These are phyloP conservation scores for Trichogramma pretiosum DNA, from an alignment of 1,140 invertebrate genomes.

Conservation along the genomic window DNA sequence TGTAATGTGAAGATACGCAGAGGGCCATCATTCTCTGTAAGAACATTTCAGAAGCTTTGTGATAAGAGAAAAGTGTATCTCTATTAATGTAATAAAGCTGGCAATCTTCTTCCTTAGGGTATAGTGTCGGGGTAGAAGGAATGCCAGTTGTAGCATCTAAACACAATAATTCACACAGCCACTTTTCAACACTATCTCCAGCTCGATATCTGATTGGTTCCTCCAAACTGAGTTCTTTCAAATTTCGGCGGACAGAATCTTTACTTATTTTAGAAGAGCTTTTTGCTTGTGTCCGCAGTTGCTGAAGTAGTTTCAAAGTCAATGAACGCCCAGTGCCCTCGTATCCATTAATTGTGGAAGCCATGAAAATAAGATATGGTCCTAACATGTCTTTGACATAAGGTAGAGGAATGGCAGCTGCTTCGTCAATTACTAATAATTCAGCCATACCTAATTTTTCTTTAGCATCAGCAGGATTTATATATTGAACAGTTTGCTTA, in stretches of 20 bases:
- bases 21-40: conserved; percentile 85
- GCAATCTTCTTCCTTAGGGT: conserved; percentile 80
- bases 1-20: conserved; percentile 97
- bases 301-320: conserved; percentile 89
- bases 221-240: conserved; percentile 63
- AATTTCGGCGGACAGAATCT: conserved; percentile 38
- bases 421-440: conserved; percentile 95
- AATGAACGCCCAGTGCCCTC: conserved; percentile 96
- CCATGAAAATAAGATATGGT: conserved; percentile 89
- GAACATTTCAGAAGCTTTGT: conserved; percentile 91
- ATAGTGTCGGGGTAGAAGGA: conserved; percentile 57
- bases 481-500: conserved; percentile 95
- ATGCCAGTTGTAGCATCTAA: conserved; percentile 69
- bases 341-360: conserved; percentile 96
- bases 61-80: conserved; percentile 95
- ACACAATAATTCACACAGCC: conserved; percentile 89
- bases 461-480: conserved; percentile 80
- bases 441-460: conserved; percentile 86
- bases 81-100: conserved; percentile 87
- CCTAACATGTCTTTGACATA: conserved; percentile 85
- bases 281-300: conserved; percentile 62
- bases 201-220: conserved; percentile 92
- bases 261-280: conserved; percentile 37
- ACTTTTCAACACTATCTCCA: conserved; percentile 82
- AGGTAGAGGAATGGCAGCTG: conserved; percentile 94